Percentiles rank a stretch among this genome's conserved stretches.
Evolutionary conservation across 2,113 vertebrate species (phyloP).

Genomic region (Amphiprion ocellaris): DNA sequence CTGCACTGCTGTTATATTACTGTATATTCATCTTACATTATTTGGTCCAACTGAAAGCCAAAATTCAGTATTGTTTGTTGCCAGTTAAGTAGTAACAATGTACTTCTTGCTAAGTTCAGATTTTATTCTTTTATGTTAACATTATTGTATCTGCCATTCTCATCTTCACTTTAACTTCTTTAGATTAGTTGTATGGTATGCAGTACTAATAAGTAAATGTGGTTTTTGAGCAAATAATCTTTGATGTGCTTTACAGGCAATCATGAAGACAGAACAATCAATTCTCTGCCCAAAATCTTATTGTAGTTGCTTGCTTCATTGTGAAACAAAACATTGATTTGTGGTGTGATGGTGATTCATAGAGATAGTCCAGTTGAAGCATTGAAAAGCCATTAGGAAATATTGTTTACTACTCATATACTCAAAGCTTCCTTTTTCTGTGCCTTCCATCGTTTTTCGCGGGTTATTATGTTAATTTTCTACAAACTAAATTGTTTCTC

Average conservation of each 20-base stretch:
- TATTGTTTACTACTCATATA: neutral
- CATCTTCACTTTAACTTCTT: neutral
- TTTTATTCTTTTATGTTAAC: too few relatives aligned
- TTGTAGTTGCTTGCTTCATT: slow-evolving; percentile 11
- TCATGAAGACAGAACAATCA: slow-evolving; percentile 3
- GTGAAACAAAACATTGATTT: slow-evolving; percentile 31
- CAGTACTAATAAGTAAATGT: neutral
- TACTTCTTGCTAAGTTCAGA: too few relatives aligned
- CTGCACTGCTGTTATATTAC: too few relatives aligned
- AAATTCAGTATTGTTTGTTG: too few relatives aligned
- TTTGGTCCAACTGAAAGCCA: too few relatives aligned
- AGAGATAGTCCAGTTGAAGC: slow-evolving; percentile 11
- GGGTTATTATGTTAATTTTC: slow-evolving; percentile 22
- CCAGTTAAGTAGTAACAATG: too few relatives aligned
- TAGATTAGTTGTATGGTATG: neutral
- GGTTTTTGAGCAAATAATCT: neutral
- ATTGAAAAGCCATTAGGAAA: slow-evolving; percentile 1
- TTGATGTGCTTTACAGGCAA: slow-evolving; percentile 6
- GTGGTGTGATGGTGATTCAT: slow-evolving; percentile 5
- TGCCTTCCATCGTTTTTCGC: neutral
- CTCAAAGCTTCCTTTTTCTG: neutral
- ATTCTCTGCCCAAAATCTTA: neutral
- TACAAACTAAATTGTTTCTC: slow-evolving; percentile 11
- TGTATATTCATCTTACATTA: too few relatives aligned
- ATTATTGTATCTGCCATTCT: neutral